Conservation (phyloP, 2,888 invertebrate genomes). For the Blastobasis lacticolella region DNA sequence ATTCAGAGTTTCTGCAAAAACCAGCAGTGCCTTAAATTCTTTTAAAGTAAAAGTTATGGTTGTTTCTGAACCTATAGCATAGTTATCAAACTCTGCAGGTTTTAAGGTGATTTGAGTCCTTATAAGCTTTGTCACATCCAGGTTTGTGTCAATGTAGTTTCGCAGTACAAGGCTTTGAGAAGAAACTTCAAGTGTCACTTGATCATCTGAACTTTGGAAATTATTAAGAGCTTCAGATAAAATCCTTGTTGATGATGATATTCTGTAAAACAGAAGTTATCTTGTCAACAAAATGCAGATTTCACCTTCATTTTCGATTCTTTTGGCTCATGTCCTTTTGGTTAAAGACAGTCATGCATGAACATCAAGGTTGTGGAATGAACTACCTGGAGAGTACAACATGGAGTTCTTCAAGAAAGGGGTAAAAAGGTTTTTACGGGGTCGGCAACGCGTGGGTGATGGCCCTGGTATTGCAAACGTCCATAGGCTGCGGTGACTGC, state of each 20-base stretch:
- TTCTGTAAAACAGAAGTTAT: constrained; percentile 42
- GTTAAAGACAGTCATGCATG: too few species aligned
- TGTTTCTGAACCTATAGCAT: constrained; percentile 76
- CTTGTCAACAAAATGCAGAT: background rate
- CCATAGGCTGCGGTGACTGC: too few species aligned
- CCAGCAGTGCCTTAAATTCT: constrained; percentile 85
- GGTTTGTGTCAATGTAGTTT: constrained; percentile 83
- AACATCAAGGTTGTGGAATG: too few species aligned
- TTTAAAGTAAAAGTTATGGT: constrained; percentile 89
- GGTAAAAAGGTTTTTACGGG: too few species aligned
- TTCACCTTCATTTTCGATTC: too few species aligned
- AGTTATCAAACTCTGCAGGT: constrained; percentile 82
- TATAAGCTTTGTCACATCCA: constrained; percentile 79
- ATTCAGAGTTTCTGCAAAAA: constrained; percentile 84
- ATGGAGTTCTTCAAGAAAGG: too few species aligned
- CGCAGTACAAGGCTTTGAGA: constrained; percentile 78
- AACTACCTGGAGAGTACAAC: too few species aligned
- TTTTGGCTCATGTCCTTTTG: too few species aligned
- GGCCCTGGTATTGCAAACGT: too few species aligned
- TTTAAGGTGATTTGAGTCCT: constrained; percentile 85
- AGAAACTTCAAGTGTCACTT: constrained; percentile 84
- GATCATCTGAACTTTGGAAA: constrained; percentile 86
- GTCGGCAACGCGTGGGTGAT: too few species aligned
- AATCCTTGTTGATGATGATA: constrained; percentile 76
- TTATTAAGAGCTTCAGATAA: constrained; percentile 84